A percentile compares a stretch with the other conserved stretches of the same genome.
Conservation (phyloP, 1,140 invertebrate genomes). For the Aplysia californica region DNA sequence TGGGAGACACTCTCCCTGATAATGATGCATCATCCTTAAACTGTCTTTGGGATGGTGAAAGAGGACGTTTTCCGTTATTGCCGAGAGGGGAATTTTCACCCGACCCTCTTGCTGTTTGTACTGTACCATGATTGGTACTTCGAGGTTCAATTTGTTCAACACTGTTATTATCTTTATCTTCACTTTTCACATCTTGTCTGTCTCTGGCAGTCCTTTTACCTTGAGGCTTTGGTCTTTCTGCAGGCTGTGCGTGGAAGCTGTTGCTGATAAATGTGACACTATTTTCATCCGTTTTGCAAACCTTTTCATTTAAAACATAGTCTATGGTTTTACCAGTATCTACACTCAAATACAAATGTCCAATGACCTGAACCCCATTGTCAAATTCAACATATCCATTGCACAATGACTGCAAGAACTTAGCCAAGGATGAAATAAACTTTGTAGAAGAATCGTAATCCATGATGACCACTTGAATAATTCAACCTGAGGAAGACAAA, state of each 20-base stretch:
- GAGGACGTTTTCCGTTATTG: neutral
- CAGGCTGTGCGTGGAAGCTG: slow-evolving; percentile 37
- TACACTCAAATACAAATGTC: slow-evolving; percentile 37
- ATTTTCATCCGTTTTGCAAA: slow-evolving; percentile 35
- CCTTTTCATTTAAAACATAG: slow-evolving; percentile 38
- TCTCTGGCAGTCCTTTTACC: neutral
- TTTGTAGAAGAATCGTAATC: slow-evolving; percentile 34
- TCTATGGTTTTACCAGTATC: slow-evolving; percentile 36
- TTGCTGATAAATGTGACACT: slow-evolving; percentile 36
- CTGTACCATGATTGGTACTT: slow-evolving; percentile 27
- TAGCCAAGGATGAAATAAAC: slow-evolving; percentile 35
- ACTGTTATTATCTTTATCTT: slow-evolving; percentile 13
- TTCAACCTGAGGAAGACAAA: no score
- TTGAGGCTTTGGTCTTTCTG: slow-evolving; percentile 19
- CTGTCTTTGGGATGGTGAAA: slow-evolving; percentile 5
- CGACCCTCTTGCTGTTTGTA: neutral
- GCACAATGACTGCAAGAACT: slow-evolving; percentile 33
- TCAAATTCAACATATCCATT: slow-evolving; percentile 37
- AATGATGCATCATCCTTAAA: neutral
- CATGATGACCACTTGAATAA: slow-evolving; percentile 26
- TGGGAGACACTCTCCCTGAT: slow-evolving; percentile 1
- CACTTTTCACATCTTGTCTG: slow-evolving; percentile 2
- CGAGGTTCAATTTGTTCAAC: slow-evolving; percentile 7
- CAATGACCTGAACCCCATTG: slow-evolving; percentile 33
- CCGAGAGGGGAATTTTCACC: slow-evolving; percentile 9